A percentile compares a stretch with the other conserved stretches of the same genome.
phyloP scores from a whole-genome alignment of 1,140 invertebrate genomes.

The Drosophila oshimai region DNA sequence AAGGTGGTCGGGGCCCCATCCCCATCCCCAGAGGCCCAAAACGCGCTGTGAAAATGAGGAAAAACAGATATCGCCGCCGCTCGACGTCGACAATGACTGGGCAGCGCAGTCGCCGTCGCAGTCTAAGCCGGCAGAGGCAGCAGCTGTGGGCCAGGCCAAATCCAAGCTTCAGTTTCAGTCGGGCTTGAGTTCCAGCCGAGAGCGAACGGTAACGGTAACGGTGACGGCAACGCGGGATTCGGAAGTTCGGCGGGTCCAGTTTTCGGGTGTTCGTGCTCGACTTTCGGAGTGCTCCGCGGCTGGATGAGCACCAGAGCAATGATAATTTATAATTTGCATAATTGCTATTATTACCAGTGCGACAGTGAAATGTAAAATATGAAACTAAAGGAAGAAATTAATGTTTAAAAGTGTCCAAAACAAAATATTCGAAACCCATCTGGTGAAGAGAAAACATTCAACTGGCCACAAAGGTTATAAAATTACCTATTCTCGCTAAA shows the following conservation, averaged over 20 bases:
- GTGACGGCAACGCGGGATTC: background rate
- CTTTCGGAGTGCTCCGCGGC: constrained; percentile 34
- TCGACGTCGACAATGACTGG: constrained; percentile 33
- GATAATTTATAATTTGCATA: constrained; percentile 77
- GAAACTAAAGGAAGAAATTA: background rate
- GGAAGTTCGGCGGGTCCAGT: constrained; percentile 2
- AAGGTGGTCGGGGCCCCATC: constrained; percentile 52
- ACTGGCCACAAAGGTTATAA: background rate
- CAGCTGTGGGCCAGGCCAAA: constrained; percentile 34
- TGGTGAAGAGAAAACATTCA: background rate
- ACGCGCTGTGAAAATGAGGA: constrained; percentile 71
- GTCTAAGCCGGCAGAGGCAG: background rate
- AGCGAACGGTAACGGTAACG: constrained; percentile 37
- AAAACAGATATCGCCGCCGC: constrained; percentile 55
- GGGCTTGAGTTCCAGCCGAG: constrained; percentile 53
- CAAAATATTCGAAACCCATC: no score
- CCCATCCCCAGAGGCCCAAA: constrained; percentile 46
- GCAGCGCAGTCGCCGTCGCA: background rate
- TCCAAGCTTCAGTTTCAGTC: constrained; percentile 44
- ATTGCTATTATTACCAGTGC: constrained; percentile 69
- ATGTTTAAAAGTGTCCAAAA: background rate
- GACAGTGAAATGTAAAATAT: constrained; percentile 44
- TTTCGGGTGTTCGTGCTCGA: constrained; percentile 1
- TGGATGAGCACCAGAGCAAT: constrained; percentile 64
- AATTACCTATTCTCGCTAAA: no score